phyloP scores from a whole-genome alignment of 2,113 vertebrate genomes.

The Sander lucioperca region DNA sequence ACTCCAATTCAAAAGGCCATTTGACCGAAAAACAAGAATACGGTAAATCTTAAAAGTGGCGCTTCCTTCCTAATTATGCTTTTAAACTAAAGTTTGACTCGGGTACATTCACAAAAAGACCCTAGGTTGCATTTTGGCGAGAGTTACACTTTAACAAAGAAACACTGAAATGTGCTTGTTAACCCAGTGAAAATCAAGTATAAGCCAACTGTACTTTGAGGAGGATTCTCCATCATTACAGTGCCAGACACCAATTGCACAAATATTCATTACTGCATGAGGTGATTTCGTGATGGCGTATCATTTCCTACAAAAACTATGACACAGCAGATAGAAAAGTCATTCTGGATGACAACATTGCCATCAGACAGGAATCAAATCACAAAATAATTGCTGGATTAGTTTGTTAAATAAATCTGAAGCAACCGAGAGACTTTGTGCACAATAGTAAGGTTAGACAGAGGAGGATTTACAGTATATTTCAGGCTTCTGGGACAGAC shows the following conservation, averaged over 20 bases:
- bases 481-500: neutral
- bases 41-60: no score
- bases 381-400: neutral
- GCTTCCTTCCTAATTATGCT: no score
- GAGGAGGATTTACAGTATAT: neutral
- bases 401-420: neutral
- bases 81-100: no score
- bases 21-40: no score
- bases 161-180: neutral
- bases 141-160: neutral
- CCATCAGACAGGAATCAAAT: neutral
- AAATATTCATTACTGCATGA: slow-evolving; percentile 20
- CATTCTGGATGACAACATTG: neutral
- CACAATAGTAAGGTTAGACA: neutral
- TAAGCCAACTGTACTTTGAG: neutral
- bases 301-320: slow-evolving; percentile 13
- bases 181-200: neutral
- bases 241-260: neutral
- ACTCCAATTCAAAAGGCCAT: no score
- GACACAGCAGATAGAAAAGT: neutral
- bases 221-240: neutral
- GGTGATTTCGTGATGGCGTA: neutral
- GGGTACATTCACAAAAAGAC: no score
- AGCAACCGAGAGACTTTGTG: neutral
- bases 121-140: no score